A percentile compares a stretch with the other conserved stretches of the same genome.
These are phyloP conservation scores for Papilio machaon DNA, from an alignment of 1,140 invertebrate genomes.

Conservation along the genomic window DNA sequence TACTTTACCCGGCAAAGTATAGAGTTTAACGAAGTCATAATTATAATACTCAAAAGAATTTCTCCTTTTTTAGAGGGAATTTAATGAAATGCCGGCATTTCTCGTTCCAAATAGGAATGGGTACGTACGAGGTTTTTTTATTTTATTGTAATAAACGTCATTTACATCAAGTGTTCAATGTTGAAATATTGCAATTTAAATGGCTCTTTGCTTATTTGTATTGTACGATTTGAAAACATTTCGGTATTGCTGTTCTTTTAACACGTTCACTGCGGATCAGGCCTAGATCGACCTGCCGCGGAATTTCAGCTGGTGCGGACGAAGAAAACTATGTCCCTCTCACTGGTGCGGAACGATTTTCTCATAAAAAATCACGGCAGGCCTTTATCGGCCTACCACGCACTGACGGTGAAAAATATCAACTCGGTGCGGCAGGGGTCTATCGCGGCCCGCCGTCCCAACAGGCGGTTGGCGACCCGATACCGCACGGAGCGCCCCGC, in stretches of 20 bases:
- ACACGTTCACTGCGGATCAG: too few relatives aligned
- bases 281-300: too few relatives aligned
- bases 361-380: too few relatives aligned
- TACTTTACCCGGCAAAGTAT: slow-evolving; percentile 72
- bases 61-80: slow-evolving; percentile 65
- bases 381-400: too few relatives aligned
- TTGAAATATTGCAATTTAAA: slow-evolving; percentile 33
- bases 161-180: slow-evolving; percentile 38
- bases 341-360: too few relatives aligned
- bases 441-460: too few relatives aligned
- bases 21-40: slow-evolving; percentile 77
- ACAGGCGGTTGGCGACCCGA: too few relatives aligned
- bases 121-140: slow-evolving; percentile 40
- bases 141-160: slow-evolving; percentile 31
- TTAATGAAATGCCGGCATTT: slow-evolving; percentile 73
- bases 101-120: slow-evolving; percentile 57
- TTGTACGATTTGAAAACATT: slow-evolving; percentile 30
- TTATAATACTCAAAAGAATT: slow-evolving; percentile 76
- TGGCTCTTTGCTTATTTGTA: slow-evolving; percentile 27
- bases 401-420: too few relatives aligned
- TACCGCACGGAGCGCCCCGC: too few relatives aligned
- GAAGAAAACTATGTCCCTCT: too few relatives aligned
- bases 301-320: too few relatives aligned
- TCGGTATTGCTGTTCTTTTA: slow-evolving; percentile 27
- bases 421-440: too few relatives aligned